Percentiles rank a stretch among this genome's conserved stretches.
These are phyloP conservation scores for Syngnathus rostellatus DNA, from an alignment of 2,797 vertebrate genomes.

Conservation along the genomic window DNA sequence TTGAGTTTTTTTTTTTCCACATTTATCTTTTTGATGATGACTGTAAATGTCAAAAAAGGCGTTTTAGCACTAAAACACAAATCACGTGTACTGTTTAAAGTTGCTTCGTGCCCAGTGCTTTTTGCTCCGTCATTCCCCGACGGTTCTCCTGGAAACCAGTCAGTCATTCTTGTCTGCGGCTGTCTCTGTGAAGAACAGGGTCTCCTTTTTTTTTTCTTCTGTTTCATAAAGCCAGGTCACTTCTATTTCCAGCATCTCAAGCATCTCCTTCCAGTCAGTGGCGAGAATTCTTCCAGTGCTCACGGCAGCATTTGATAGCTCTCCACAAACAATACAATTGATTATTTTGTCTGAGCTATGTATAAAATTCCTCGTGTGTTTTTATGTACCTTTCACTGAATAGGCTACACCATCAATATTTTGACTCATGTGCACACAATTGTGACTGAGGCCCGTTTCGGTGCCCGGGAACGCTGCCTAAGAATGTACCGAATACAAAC, in stretches of 20 bases:
- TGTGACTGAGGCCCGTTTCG: not conserved
- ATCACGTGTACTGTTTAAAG: conserved; percentile 25
- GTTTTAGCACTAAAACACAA: not conserved
- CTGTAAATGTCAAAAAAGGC: not conserved
- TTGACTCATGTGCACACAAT: not conserved
- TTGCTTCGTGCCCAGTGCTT: conserved; percentile 33
- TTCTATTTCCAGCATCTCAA: conserved; percentile 30
- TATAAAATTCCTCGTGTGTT: not conserved
- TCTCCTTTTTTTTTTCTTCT: conserved; percentile 33
- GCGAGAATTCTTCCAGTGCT: conserved; percentile 30
- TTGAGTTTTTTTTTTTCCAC: not conserved
- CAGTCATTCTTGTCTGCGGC: conserved; percentile 44
- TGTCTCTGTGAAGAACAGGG: conserved; percentile 27
- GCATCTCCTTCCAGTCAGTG: conserved; percentile 38
- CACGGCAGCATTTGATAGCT: not conserved
- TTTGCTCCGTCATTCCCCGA: conserved; percentile 48
- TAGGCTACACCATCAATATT: not conserved
- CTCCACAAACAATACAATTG: not conserved
- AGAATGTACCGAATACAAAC: conserved; percentile 55
- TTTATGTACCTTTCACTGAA: not conserved
- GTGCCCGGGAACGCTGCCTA: conserved; percentile 44
- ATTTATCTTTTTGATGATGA: not conserved
- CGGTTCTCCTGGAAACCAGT: conserved; percentile 52
- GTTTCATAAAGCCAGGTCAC: conserved; percentile 25
- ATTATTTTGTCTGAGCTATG: not conserved